phyloP scores from a whole-genome alignment of 37 sponge, comb jelly and placozoan species.

The Geodia barretti region DNA sequence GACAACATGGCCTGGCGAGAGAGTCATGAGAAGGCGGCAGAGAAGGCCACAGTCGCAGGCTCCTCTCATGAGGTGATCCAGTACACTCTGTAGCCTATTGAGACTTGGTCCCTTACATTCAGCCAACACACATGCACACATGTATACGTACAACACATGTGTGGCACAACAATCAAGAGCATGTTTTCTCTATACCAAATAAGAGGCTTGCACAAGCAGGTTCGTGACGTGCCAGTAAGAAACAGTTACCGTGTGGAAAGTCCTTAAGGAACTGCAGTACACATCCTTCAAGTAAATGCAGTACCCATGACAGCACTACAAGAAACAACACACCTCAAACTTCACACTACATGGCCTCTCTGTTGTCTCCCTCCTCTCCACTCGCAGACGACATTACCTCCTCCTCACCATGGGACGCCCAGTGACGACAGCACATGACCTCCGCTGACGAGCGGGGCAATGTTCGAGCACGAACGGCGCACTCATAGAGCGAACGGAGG shows the following conservation, averaged over 20 bases:
- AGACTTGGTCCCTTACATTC: neutral
- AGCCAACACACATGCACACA: neutral
- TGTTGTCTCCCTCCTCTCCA: too few species aligned
- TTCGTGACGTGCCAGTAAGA: too few species aligned
- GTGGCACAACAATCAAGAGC: too few species aligned
- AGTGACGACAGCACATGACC: conserved; percentile 91
- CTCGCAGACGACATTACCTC: conserved; percentile 80
- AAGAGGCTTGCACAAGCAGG: too few species aligned
- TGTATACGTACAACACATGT: neutral
- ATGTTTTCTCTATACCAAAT: neutral
- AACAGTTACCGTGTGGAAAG: neutral
- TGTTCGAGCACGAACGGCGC: conserved; percentile 69
- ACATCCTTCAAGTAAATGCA: neutral
- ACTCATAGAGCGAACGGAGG: neutral
- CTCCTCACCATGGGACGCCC: conserved; percentile 92
- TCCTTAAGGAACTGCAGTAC: neutral
- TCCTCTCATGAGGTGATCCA: conserved; percentile 83
- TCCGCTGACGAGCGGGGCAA: conserved; percentile 82
- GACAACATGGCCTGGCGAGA: conserved; percentile 96
- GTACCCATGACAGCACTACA: too few species aligned
- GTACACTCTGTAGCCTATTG: conserved; percentile 64
- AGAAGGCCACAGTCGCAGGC: conserved; percentile 96
- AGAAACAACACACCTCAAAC: too few species aligned
- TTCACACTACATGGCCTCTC: too few species aligned
- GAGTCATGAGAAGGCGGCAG: conserved; percentile 95